These are phyloP conservation scores for Rhamnusium bicolor DNA, from an alignment of 2,888 invertebrate species.

Conservation along the genomic window DNA sequence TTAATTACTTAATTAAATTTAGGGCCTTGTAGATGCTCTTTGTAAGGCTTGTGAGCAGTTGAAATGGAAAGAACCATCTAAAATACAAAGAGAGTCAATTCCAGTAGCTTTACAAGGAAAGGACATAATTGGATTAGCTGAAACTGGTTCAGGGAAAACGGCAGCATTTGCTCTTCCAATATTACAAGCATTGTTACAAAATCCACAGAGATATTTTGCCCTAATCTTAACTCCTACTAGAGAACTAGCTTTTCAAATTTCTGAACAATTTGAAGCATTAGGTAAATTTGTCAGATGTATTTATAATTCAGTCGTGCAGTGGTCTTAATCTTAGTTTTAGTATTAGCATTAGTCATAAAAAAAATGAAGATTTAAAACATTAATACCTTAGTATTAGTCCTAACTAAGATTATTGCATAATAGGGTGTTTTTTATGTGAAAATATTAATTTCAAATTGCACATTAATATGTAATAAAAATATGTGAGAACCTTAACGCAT, in stretches of 20 bases:
- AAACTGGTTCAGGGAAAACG: constrained; percentile 97
- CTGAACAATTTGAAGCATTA: constrained; percentile 97
- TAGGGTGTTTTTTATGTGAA: too few species aligned
- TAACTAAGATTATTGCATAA: too few species aligned
- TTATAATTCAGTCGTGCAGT: too few species aligned
- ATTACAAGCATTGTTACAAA: constrained; percentile 89
- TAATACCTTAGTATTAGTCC: too few species aligned
- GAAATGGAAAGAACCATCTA: constrained; percentile 95
- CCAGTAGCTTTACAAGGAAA: constrained; percentile 92
- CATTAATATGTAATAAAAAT: too few species aligned
- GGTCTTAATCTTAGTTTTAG: too few species aligned
- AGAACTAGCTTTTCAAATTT: constrained; percentile 98
- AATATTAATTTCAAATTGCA: too few species aligned
- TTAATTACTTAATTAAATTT: constrained; percentile 48
- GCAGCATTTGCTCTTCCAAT: constrained; percentile 98
- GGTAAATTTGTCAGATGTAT: constrained; percentile 77
- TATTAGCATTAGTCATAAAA: too few species aligned
- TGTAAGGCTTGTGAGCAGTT: constrained; percentile 93
- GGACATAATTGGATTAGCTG: constrained; percentile 78
- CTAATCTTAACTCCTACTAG: constrained; percentile 96
- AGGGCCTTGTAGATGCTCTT: constrained; percentile 93
- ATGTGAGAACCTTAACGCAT: too few species aligned
- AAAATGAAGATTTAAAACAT: too few species aligned
- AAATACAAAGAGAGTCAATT: constrained; percentile 95
- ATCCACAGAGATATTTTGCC: constrained; percentile 95